Percentiles rank a stretch among this genome's conserved stretches.
phyloP scores from a whole-genome alignment of 2,888 invertebrate species.

The Drosophila nr. perissopoda region DNA sequence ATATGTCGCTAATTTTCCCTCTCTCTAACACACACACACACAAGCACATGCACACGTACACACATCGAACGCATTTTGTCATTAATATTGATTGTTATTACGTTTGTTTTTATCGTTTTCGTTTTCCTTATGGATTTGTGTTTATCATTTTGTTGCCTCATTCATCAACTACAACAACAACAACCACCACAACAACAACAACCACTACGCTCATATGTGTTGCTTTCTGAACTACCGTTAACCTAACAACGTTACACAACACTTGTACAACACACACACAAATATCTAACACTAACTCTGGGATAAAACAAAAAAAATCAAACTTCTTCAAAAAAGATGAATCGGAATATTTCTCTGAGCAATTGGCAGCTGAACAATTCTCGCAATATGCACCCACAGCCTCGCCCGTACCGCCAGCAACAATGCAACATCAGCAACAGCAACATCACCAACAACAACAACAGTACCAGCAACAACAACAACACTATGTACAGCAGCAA shows the following conservation, averaged over 20 bases:
- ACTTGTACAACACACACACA: conserved; percentile 39
- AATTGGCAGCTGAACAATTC: conserved; percentile 85
- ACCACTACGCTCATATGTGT: conserved; percentile 53
- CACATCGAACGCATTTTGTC: conserved; percentile 43
- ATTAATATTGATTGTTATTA: conserved; percentile 65
- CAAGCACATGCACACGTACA: neutral
- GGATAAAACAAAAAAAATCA: conserved; percentile 31
- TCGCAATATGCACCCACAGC: conserved; percentile 85
- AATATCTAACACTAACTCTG: conserved; percentile 43
- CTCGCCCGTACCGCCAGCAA: conserved; percentile 63
- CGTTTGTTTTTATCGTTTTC: conserved; percentile 43
- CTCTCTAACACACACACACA: conserved; percentile 1
- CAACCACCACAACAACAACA: conserved; percentile 36
- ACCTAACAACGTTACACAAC: conserved; percentile 65
- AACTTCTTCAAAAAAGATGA: conserved; percentile 73
- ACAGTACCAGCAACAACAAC: conserved; percentile 69
- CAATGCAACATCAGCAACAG: conserved; percentile 64
- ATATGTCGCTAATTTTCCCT: conserved; percentile 2
- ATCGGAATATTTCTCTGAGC: conserved; percentile 86
- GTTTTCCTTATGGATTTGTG: conserved; percentile 43
- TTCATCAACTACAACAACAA: conserved; percentile 47
- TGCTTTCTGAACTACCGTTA: conserved; percentile 77
- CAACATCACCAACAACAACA: conserved; percentile 64
- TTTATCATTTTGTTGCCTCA: conserved; percentile 63
- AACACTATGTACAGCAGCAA: conserved; percentile 74